Percentiles rank a stretch among this genome's conserved stretches.
Conservation (phyloP, 2,113 vertebrate genomes). For the Rousettus leschenaultii region DNA sequence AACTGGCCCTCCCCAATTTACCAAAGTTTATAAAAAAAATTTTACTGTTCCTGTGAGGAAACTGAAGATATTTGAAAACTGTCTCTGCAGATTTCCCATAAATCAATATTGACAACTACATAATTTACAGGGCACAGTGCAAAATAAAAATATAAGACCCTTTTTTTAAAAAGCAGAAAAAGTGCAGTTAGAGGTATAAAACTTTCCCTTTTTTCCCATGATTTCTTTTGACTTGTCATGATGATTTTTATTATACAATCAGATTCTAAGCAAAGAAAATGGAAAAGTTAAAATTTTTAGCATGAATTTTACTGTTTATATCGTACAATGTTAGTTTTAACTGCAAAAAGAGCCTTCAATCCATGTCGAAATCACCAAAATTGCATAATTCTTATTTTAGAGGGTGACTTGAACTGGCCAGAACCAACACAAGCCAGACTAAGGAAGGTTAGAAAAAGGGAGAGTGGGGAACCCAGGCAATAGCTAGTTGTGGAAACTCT, state of each 20-base stretch:
- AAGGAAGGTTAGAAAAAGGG: not conserved
- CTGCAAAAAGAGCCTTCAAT: not conserved
- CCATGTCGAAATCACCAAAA: not conserved
- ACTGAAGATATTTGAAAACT: not conserved
- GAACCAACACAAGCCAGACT: not conserved
- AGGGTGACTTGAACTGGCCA: not conserved
- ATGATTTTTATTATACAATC: not conserved
- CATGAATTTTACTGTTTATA: not conserved
- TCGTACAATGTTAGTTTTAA: not conserved
- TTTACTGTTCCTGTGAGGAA: not conserved
- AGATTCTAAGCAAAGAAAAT: not conserved
- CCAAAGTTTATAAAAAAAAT: not conserved
- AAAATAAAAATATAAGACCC: not conserved
- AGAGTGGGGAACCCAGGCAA: not conserved
- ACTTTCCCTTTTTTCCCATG: not conserved
- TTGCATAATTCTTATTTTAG: not conserved
- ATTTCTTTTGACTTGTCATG: not conserved
- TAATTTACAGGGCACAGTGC: not conserved
- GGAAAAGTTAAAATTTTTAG: not conserved
- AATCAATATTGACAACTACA: not conserved
- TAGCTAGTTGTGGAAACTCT: not conserved
- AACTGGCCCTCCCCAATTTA: not conserved
- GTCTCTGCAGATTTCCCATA: not conserved
- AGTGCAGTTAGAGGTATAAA: not conserved
- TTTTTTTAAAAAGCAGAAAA: not conserved